Evolutionary conservation across 2,797 vertebrate genomes (phyloP), one percentile per base, ranked within the genome.

Genomic region (Philypnodon macrostomus): DNA sequence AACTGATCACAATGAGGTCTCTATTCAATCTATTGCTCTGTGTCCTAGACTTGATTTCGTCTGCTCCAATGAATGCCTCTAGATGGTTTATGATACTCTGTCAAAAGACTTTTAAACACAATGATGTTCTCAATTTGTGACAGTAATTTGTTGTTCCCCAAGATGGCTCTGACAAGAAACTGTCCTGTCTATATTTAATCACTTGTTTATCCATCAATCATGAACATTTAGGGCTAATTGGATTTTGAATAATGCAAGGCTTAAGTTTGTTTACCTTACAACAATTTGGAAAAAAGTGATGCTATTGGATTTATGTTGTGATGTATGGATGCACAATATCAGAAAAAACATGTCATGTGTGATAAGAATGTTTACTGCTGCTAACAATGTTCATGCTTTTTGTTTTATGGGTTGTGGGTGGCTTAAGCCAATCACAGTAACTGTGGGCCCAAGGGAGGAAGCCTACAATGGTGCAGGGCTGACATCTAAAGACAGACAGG

Each of bases 1-100:
- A 58, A 58, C 23, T 54, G 63, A 64, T 75, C 50, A 49, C 32
- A 70, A 63, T 59, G 34, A 73, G 30, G 49, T 65, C 39, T 39
- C 53, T 53, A 23, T 59, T 70, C 31, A 53, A 46, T 21, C 35
- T 58, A 48, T 48, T 45, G 41, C 35, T 48, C 23, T 27, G 50
- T 41, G 13, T 52, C 10, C 24, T 24, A 19, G 26, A 34, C 5
- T 47, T 61, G n/a, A 21, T 56, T 68, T 29, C 48, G 35, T 36
- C 56, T 55, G 8, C 23, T 57, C 33, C 24, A 53, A 63, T 62
- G 26, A 23, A 6, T 31, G 5, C 47, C 24, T 33, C 31, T 32
- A 34, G 23, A 36, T 68, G 27, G 60, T 59, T 27, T 35, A 35
- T 69, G 16, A 39, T 9, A 55, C 9, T 3, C 30, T 40, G 10